These are phyloP conservation scores for Drosophila pandora DNA, from an alignment of 1,140 invertebrate genomes.

Conservation along the genomic window DNA sequence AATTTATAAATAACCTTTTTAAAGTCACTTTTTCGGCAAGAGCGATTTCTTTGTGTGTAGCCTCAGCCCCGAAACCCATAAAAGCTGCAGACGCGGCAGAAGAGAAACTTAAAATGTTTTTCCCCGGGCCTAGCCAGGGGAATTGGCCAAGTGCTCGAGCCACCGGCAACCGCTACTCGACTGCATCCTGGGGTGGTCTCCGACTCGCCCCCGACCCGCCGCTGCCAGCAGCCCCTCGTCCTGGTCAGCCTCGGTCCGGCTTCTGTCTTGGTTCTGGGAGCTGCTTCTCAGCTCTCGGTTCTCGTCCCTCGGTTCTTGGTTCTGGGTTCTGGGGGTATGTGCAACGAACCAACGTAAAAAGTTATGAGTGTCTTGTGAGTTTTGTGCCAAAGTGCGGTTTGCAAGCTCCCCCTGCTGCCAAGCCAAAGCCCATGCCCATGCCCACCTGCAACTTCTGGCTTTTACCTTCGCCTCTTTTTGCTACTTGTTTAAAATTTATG, in stretches of 20 bases:
- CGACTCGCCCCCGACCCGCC: neutral
- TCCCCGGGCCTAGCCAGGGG: slow-evolving; percentile 45
- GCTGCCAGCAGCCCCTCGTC: slow-evolving; percentile 1
- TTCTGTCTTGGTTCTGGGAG: too few relatives aligned
- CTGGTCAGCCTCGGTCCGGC: slow-evolving; percentile 43
- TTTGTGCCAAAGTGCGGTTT: slow-evolving; percentile 81
- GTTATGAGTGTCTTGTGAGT: slow-evolving; percentile 82
- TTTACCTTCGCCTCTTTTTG: slow-evolving; percentile 67
- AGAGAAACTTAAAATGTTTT: slow-evolving; percentile 37
- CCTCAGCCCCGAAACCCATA: slow-evolving; percentile 26
- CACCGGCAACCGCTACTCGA: slow-evolving; percentile 37
- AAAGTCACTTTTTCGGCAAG: too few relatives aligned
- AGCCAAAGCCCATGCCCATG: neutral
- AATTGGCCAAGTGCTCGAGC: slow-evolving; percentile 71
- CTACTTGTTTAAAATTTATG: slow-evolving; percentile 81
- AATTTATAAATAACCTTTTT: too few relatives aligned
- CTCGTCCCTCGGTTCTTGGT: slow-evolving; percentile 7
- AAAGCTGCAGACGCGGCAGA: slow-evolving; percentile 39
- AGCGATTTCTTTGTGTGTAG: neutral
- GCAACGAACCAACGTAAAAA: slow-evolving; percentile 79
- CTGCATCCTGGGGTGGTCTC: slow-evolving; percentile 68
- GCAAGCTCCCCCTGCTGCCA: slow-evolving; percentile 54
- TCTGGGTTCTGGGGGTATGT: slow-evolving; percentile 47
- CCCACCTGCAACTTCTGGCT: slow-evolving; percentile 54
- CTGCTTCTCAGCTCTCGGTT: slow-evolving; percentile 3